Evolutionary conservation across 2,888 invertebrate genomes (phyloP).

Genomic region (Drosophila imparisetae): DNA sequence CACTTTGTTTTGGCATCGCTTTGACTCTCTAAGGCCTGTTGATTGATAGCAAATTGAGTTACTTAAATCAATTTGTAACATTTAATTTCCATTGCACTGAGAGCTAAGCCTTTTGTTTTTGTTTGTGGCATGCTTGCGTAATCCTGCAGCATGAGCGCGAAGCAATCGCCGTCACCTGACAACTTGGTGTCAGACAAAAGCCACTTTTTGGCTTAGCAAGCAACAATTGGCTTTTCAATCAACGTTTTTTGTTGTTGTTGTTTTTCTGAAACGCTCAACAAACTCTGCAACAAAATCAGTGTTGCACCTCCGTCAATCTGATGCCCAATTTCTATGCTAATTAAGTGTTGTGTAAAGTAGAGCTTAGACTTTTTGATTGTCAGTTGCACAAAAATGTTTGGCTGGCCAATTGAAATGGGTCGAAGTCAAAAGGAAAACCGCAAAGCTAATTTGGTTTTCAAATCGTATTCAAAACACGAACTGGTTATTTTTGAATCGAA

Average conservation of each 20-base stretch:
- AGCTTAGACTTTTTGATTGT: conserved; percentile 1
- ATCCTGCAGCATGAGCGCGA: conserved; percentile 46
- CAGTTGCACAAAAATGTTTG: background rate
- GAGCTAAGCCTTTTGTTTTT: conserved; percentile 29
- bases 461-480: background rate
- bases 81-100: conserved; percentile 49
- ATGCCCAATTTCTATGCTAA: conserved; percentile 79
- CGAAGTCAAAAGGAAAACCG: conserved; percentile 8
- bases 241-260: background rate
- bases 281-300: conserved; percentile 4
- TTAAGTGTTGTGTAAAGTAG: conserved; percentile 48
- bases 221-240: conserved; percentile 14
- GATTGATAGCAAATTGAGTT: conserved; percentile 71
- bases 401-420: conserved; percentile 36
- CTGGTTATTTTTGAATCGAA: background rate
- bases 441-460: background rate
- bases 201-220: conserved; percentile 1
- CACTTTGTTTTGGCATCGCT: conserved; percentile 16
- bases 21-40: conserved; percentile 39
- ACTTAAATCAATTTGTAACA: conserved; percentile 70
- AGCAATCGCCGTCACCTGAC: conserved; percentile 53
- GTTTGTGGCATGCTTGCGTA: conserved; percentile 43
- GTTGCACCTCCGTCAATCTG: conserved; percentile 65
- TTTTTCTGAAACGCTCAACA: background rate
- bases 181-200: conserved; percentile 21